Evolutionary conservation across 2,113 vertebrate species (phyloP).

Genomic region (Cathartes aura): DNA sequence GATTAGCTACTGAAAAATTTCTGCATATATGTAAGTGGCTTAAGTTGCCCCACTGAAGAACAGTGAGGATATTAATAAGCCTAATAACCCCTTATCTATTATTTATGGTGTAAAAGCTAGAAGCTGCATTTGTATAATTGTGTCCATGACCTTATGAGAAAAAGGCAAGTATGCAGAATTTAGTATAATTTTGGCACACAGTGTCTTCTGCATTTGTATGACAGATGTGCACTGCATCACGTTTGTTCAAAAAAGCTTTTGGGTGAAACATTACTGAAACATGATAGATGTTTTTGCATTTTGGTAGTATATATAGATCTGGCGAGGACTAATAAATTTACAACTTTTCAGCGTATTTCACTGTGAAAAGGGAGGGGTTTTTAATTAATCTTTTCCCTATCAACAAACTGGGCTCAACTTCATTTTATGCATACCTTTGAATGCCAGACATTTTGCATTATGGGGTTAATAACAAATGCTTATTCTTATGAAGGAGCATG

Average conservation of each 20-base stretch:
- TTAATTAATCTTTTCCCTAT: neutral
- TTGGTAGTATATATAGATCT: neutral
- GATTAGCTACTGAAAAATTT: neutral
- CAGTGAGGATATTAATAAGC: neutral
- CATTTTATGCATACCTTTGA: neutral
- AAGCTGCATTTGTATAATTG: neutral
- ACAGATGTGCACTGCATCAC: neutral
- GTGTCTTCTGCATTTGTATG: neutral
- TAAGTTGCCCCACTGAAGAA: neutral
- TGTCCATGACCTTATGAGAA: neutral
- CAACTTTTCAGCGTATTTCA: neutral
- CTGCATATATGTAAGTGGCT: neutral
- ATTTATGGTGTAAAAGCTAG: neutral
- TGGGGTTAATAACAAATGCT: conserved; percentile 57
- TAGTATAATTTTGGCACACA: neutral
- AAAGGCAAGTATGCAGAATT: neutral
- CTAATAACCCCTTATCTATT: neutral
- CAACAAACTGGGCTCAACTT: neutral
- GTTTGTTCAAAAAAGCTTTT: neutral
- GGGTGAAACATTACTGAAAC: neutral
- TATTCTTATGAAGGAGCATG: conserved; percentile 41
- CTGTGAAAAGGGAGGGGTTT: neutral
- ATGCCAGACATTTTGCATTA: conserved; percentile 43
- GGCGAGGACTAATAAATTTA: neutral
- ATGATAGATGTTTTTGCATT: neutral